Percentiles rank a stretch among this genome's conserved stretches.
Conservation (phyloP, 2,113 vertebrate genomes). For the Himantopus leucocephalus region DNA sequence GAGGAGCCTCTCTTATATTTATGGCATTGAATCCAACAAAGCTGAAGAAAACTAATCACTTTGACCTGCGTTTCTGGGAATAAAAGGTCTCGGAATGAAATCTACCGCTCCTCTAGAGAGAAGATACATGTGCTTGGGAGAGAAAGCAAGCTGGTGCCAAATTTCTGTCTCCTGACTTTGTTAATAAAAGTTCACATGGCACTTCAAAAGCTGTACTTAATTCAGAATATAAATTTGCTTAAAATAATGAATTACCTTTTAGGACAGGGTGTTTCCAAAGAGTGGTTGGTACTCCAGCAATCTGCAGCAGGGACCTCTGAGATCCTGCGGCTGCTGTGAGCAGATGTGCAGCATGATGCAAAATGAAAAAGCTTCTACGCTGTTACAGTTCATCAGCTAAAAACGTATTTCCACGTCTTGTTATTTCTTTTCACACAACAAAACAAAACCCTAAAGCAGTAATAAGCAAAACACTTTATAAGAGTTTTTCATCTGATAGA, state of each 20-base stretch:
- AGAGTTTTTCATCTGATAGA: neutral
- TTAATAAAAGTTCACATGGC: neutral
- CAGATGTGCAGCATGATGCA: neutral
- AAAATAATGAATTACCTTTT: neutral
- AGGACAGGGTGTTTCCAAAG: neutral
- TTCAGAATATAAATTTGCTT: neutral
- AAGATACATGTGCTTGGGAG: neutral
- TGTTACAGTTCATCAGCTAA: neutral
- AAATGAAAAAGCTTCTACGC: neutral
- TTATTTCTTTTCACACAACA: neutral
- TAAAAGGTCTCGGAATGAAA: neutral
- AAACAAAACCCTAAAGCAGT: neutral
- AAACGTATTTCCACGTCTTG: neutral
- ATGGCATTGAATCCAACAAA: neutral
- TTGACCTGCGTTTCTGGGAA: conserved; percentile 11
- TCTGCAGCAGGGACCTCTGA: neutral
- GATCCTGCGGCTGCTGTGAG: neutral
- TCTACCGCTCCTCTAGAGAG: neutral
- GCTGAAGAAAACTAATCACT: neutral
- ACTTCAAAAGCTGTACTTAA: neutral
- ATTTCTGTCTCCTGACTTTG: neutral
- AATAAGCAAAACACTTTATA: neutral
- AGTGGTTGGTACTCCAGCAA: neutral
- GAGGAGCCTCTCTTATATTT: neutral
- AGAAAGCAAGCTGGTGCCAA: neutral